Conservation (phyloP, 2,797 vertebrate genomes). For the Streptopelia turtur region DNA sequence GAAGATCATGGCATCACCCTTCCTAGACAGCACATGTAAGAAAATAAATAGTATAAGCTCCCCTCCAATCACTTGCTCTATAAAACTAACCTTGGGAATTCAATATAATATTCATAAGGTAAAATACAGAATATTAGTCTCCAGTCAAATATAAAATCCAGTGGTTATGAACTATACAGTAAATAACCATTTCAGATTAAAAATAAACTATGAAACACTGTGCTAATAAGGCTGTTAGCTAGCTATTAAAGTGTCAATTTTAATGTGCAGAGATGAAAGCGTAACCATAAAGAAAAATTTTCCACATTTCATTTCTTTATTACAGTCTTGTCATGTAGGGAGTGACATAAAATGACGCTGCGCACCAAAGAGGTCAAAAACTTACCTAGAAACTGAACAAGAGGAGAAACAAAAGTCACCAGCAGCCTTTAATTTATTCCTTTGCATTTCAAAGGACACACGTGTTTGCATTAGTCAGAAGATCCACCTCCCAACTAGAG, state of each 20-base stretch:
- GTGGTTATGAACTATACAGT: background rate
- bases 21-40: background rate
- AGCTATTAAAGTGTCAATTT: background rate
- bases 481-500: background rate
- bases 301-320: conserved; percentile 33
- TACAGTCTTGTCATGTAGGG: conserved; percentile 9
- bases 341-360: conserved; percentile 1
- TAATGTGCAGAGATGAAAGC: background rate
- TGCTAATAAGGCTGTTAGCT: background rate
- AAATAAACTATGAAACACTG: background rate
- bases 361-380: background rate
- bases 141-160: background rate
- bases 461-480: conserved; percentile 13
- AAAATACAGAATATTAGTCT: background rate
- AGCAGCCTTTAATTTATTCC: conserved; percentile 37
- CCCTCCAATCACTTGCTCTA: background rate
- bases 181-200: background rate
- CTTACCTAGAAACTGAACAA: conserved; percentile 35
- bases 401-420: conserved; percentile 49
- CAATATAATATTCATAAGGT: background rate
- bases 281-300: background rate
- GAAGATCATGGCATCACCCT: background rate
- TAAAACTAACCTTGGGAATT: background rate
- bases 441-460: conserved; percentile 41
- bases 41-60: background rate